These are phyloP conservation scores for Parochlus steinenii DNA, from an alignment of 2,888 invertebrate species.

Conservation along the genomic window DNA sequence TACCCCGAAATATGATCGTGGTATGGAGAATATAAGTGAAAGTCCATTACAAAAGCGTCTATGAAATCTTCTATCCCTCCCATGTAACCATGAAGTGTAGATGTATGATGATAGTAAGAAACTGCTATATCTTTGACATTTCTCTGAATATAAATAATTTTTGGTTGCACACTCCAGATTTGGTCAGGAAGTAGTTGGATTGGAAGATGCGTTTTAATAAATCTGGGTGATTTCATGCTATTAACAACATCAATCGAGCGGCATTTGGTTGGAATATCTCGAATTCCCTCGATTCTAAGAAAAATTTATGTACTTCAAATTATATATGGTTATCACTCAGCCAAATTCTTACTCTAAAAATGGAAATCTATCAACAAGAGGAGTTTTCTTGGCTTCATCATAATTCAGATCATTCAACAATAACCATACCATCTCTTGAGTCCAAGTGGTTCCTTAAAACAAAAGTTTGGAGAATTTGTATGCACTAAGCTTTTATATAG, in stretches of 20 bases:
- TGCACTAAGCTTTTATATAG: no score
- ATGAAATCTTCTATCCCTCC: conserved; percentile 17
- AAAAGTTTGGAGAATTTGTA: no score
- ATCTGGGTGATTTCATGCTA: no score
- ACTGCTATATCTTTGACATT: conserved; percentile 70
- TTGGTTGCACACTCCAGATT: neutral
- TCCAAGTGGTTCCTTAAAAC: no score
- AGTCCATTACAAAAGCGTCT: conserved; percentile 17
- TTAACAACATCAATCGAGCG: no score
- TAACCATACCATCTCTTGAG: conserved; percentile 2
- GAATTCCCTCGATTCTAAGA: neutral
- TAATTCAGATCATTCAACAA: neutral
- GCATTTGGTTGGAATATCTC: no score
- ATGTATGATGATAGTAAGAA: conserved; percentile 47
- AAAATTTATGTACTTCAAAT: neutral
- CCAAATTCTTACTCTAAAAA: conserved; percentile 5
- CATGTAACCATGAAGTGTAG: conserved; percentile 15
- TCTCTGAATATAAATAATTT: conserved; percentile 56
- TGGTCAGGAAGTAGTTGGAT: neutral
- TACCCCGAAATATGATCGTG: conserved; percentile 27
- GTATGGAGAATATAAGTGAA: conserved; percentile 23
- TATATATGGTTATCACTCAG: neutral
- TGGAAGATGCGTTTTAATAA: conserved; percentile 2
- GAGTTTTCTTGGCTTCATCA: neutral
- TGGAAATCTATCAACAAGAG: neutral